Evolutionary conservation across 2,888 invertebrate genomes (phyloP), one percentile per base, ranked within the genome.

Genomic region (Atethmia centrago): DNA sequence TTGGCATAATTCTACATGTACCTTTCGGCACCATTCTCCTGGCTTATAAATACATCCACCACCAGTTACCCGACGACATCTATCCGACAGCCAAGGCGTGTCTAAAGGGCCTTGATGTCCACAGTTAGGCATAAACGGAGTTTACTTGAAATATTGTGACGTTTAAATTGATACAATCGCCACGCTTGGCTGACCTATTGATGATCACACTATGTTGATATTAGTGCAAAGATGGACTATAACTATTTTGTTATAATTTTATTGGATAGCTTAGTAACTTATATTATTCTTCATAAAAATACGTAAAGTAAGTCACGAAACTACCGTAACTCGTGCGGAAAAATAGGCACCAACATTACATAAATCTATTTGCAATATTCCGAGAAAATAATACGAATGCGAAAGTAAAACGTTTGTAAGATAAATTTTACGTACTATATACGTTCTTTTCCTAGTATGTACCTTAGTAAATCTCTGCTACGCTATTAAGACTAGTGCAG

Each of bases 361-460:
- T 25, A n/a, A 45, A 74, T 49, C 2, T 74, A 56, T 74, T 74
- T 74, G 56, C 21, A 42, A 61, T 56, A 74, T 74, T 49, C 31
- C 9, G 31, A 25, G 25, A 40, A 42, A 51, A 36, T 47, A 25
- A 36, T 49, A 31, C 1, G 31, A 49, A 21, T 16, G 16, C 16
- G n/a, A 56, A n/a, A 47, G n/a, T 49, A 42, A 73, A 63, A 40
- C 10, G 12, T 55, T 63, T 55, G 12, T 36, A 14, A 28, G 12
- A 31, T 42, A 25, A n/a, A 31, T 3, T 45, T 36, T 28, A 42
- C 8, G 1, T 21, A 1, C 1, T 31, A 70, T 5, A 5, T 28
- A n/a, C n/a, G 12, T 10, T 28, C 0, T 51, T 72, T 71, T 45
- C 2, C 12, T 25, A 45, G 36, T 53, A 51, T 51, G 53, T 28